Conservation (phyloP, 2,113 vertebrate genomes). For the Trematocara nigrifrons region DNA sequence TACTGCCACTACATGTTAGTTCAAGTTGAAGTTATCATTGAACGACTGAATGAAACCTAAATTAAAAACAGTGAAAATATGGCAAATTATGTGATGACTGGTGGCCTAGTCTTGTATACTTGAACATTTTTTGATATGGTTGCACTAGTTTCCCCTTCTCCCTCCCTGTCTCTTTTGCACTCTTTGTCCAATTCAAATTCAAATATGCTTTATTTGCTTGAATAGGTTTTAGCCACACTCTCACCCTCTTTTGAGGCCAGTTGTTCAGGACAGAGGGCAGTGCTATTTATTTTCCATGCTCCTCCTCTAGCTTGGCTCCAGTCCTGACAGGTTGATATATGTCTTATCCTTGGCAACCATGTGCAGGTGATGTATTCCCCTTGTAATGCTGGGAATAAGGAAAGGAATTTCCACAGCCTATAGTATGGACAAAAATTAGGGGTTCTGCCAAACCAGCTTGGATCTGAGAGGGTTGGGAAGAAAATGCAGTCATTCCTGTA, state of each 20-base stretch:
- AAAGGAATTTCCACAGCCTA: background rate
- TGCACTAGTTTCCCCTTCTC: background rate
- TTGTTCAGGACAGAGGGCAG: slow-evolving; percentile 4
- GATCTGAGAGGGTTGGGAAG: background rate
- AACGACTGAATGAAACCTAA: background rate
- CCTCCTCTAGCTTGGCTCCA: background rate
- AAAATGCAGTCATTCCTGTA: background rate
- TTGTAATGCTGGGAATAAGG: slow-evolving; percentile 43
- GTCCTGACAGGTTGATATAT: slow-evolving; percentile 58
- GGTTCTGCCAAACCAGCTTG: background rate
- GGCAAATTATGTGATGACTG: background rate
- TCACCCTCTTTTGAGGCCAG: background rate
- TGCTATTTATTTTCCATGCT: slow-evolving; percentile 23
- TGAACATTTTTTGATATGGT: background rate
- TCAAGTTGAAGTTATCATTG: background rate
- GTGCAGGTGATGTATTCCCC: slow-evolving; percentile 49
- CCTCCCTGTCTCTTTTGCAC: background rate
- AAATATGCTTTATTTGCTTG: background rate
- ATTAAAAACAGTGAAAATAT: background rate
- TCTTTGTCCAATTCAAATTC: slow-evolving; percentile 1
- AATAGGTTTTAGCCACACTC: background rate
- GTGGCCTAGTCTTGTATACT: background rate
- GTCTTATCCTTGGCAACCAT: slow-evolving; percentile 51
- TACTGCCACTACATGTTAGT: background rate
- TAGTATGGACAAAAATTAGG: background rate